Conservation (phyloP, 2,113 vertebrate species). For the Phyllopteryx taeniolatus region DNA sequence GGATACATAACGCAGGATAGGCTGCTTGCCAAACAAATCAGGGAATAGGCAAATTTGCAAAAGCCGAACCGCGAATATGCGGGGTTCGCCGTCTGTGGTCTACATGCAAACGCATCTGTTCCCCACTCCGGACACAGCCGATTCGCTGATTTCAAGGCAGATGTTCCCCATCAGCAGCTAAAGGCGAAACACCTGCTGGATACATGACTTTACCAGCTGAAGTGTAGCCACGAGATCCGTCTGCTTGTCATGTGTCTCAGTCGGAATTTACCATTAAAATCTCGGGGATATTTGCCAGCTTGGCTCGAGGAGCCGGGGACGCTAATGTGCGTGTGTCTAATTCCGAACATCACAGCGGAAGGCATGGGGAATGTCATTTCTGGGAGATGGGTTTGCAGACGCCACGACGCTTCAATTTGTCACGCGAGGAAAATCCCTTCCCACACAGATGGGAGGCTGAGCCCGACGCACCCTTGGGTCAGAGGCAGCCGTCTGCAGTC, state of each 20-base stretch:
- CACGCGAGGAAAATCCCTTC: slow-evolving; percentile 46
- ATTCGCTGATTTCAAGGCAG: slow-evolving; percentile 39
- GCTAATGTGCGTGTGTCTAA: neutral
- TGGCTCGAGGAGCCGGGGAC: neutral
- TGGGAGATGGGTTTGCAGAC: slow-evolving; percentile 10
- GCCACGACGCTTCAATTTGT: slow-evolving; percentile 31
- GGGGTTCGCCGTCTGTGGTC: neutral
- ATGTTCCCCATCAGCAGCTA: slow-evolving; percentile 33
- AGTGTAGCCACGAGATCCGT: neutral
- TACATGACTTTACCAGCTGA: slow-evolving; percentile 25
- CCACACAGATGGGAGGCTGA: slow-evolving; percentile 39
- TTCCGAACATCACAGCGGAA: neutral
- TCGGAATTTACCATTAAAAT: slow-evolving; percentile 1
- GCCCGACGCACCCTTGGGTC: slow-evolving; percentile 39
- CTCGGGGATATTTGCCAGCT: slow-evolving; percentile 4
- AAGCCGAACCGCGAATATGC: neutral
- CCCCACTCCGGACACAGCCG: slow-evolving; percentile 12
- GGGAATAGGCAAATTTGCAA: neutral
- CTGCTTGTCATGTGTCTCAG: slow-evolving; percentile 1
- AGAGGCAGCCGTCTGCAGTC: slow-evolving; percentile 34
- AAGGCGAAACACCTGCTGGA: slow-evolving; percentile 40
- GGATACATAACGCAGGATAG: neutral
- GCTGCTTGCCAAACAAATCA: too few relatives aligned
- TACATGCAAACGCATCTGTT: neutral
- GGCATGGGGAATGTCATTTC: neutral